These are phyloP conservation scores for Ochotona curzoniae DNA, from an alignment of 2,113 vertebrate genomes.

Conservation along the genomic window DNA sequence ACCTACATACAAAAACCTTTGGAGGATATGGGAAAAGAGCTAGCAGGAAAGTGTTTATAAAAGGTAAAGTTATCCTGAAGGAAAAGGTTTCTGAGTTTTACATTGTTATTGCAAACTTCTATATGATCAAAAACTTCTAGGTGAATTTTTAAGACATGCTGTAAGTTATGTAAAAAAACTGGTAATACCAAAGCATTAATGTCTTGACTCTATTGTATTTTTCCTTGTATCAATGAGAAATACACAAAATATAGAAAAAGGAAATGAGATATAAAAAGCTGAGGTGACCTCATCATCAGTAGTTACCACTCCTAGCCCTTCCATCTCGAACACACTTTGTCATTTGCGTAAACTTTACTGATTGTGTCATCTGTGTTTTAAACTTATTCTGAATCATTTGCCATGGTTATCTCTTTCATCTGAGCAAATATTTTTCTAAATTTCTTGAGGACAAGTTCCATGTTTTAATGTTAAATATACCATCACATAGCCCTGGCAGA, in stretches of 20 bases:
- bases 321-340: not conserved
- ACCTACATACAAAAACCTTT: not conserved
- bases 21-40: not conserved
- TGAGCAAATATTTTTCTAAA: not conserved
- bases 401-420: constrained; percentile 8
- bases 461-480: constrained; percentile 24
- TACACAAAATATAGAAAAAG: not conserved
- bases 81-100: constrained; percentile 12
- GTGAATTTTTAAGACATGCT: not conserved
- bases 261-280: not conserved
- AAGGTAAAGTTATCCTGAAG: not conserved
- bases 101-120: not conserved
- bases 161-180: not conserved
- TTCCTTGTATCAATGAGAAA: not conserved
- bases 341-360: not conserved
- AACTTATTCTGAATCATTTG: constrained; percentile 31
- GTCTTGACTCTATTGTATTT: constrained; percentile 2
- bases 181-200: not conserved
- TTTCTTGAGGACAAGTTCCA: not conserved
- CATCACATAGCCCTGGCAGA: not conserved
- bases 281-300: not conserved
- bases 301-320: not conserved
- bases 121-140: not conserved
- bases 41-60: not conserved
- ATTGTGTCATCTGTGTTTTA: constrained; percentile 10